Evolutionary conservation across 2,888 invertebrate species (phyloP).

Genomic region (Aleiodes leptofemur): DNA sequence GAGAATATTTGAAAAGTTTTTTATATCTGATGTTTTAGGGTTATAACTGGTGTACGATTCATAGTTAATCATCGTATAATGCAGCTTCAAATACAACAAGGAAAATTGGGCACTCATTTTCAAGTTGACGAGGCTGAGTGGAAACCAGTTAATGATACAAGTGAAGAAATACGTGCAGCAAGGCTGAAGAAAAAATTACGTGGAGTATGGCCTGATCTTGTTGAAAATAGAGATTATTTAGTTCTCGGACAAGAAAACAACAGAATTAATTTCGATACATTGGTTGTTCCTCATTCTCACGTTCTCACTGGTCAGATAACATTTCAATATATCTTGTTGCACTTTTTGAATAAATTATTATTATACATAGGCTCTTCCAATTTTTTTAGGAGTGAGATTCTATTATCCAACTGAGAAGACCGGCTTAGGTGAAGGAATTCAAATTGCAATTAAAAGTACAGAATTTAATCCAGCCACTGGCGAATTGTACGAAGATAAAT

Average conservation of each 20-base stretch:
- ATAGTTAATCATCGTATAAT: no score
- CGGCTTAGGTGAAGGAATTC: not conserved
- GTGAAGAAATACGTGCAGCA: no score
- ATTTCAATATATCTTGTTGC: no score
- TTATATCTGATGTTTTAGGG: not conserved
- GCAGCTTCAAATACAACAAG: constrained; percentile 5
- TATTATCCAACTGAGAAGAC: no score
- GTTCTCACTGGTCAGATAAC: constrained; percentile 2
- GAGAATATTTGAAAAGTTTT: not conserved
- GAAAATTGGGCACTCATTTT: not conserved
- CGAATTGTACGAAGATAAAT: not conserved
- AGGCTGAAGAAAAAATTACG: not conserved
- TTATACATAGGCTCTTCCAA: no score
- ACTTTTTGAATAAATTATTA: no score
- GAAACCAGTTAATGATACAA: not conserved
- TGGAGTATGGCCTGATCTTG: not conserved
- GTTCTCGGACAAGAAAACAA: not conserved
- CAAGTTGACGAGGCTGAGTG: not conserved
- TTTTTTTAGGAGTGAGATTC: not conserved
- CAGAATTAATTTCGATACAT: not conserved
- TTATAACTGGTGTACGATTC: no score
- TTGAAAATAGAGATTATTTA: not conserved
- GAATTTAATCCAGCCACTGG: not conserved
- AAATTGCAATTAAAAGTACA: not conserved
- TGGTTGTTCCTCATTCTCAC: not conserved